phyloP scores from a whole-genome alignment of 1,140 invertebrate species.

The Rhopalosiphum padi region DNA sequence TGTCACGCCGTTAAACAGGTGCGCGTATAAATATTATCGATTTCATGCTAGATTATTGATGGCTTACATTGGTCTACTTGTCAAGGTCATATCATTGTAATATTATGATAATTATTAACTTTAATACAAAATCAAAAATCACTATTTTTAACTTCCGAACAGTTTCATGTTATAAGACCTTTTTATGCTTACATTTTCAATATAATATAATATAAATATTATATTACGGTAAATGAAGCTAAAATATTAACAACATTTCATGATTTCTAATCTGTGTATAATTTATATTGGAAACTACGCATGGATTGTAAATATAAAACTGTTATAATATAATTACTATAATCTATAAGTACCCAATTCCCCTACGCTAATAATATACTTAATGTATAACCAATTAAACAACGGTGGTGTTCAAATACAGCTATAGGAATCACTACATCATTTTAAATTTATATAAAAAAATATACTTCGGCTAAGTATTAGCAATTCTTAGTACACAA shows the following conservation, averaged over 20 bases:
- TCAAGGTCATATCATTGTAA: conserved; percentile 25
- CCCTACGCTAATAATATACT: too few relatives aligned
- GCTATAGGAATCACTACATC: too few relatives aligned
- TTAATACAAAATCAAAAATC: not conserved
- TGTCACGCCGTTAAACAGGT: conserved; percentile 47
- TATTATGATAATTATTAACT: not conserved
- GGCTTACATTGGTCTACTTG: not conserved
- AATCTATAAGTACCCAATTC: too few relatives aligned
- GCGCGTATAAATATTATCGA: conserved; percentile 45
- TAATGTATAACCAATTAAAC: too few relatives aligned
- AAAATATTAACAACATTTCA: not conserved
- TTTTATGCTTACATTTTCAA: not conserved
- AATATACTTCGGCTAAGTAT: too few relatives aligned
- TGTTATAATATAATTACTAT: too few relatives aligned
- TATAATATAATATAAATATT: not conserved
- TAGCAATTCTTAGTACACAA: too few relatives aligned
- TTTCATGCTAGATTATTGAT: conserved; percentile 45
- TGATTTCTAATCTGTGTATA: too few relatives aligned
- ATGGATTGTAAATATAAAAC: not conserved
- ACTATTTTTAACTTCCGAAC: not conserved
- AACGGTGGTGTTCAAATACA: too few relatives aligned
- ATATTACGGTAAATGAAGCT: not conserved
- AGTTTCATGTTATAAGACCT: not conserved
- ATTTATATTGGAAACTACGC: not conserved
- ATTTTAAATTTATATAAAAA: too few relatives aligned